Base-by-base conservation (phyloP, 2,888 invertebrate species). In the Sarcophaga caerulescens region DNA sequence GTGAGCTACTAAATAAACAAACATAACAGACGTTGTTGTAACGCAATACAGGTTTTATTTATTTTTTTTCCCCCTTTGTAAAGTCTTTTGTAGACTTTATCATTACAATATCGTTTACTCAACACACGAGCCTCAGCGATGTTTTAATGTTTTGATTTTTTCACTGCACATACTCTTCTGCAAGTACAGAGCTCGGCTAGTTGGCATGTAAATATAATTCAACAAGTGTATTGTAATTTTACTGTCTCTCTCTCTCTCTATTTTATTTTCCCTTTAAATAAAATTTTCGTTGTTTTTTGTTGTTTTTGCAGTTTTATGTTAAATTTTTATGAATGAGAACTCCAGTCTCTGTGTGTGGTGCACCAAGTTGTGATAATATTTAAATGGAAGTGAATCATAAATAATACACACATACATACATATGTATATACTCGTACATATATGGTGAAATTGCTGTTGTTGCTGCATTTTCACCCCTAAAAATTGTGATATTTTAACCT, bases 1-100 rank as follows among this genome's bases (percentile, higher is more conserved):
- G 21, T 79, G 57, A 4, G 68, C 69, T 45, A 57, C 47, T 21
- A 59, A 79, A 57, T 66, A 19, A 5, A 45, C 45, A 66, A 35
- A 66, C 44, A 35, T 19, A 66, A 52, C 17, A 52, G 52, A 35
- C 35, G 10, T 52, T 52, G 4, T 52, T 66, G 65, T 66, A 66
- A 66, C 3, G 4, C 11, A 66, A 66, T 66, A 66, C 66, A 66
- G 66, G 66, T 66, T 66, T 66, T 35, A 14, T 66, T 14, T 65
- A 3, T 62, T 35, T 35, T 8, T 35, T 35, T 35, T 35, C 8
- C 14, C n/a, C 44, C 2, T 63, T 63, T 14, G 25, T 63, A 25
- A 14, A 12, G 63, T 63, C 5, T 35, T 65, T 25, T 14, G 52
- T 52, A 52, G 52, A 52, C 17, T 35, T 35, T 65, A 35, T 65